Conservation (phyloP, 2,797 vertebrate species). For the Fistularia commersonii region DNA sequence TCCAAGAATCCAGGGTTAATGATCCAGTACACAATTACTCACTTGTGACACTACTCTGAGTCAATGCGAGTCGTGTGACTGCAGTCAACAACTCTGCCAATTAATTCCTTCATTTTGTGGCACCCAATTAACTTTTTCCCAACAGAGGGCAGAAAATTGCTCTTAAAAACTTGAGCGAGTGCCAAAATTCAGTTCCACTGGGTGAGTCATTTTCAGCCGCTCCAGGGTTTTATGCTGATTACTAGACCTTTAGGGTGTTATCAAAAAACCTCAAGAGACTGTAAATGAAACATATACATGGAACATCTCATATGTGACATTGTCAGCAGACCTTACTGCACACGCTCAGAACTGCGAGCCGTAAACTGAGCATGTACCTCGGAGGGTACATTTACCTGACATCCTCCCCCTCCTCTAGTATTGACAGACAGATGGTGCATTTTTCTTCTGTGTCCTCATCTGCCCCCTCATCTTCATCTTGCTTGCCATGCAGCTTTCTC, state of each 20-base stretch:
- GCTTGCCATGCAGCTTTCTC: constrained; percentile 98
- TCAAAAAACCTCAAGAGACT: constrained; percentile 31
- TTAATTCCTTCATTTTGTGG: too few relatives aligned
- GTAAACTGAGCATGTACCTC: constrained; percentile 16
- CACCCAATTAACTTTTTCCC: constrained; percentile 14
- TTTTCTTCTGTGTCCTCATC: constrained; percentile 99
- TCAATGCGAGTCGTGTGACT: too few relatives aligned
- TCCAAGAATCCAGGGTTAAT: too few relatives aligned
- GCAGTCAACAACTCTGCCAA: too few relatives aligned
- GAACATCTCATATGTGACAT: constrained; percentile 26
- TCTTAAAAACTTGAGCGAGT: constrained; percentile 24
- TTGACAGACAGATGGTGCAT: constrained; percentile 98
- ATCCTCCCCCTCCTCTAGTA: constrained; percentile 96
- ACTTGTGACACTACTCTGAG: too few relatives aligned
- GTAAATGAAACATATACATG: constrained; percentile 24
- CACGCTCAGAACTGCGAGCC: constrained; percentile 12
- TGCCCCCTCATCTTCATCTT: constrained; percentile 93
- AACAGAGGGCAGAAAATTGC: constrained; percentile 64
- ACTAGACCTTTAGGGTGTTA: constrained; percentile 45
- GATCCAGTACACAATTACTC: too few relatives aligned
- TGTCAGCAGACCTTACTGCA: constrained; percentile 16
- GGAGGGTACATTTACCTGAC: constrained; percentile 61
- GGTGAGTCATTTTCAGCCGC: constrained; percentile 53
- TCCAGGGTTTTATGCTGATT: constrained; percentile 58
- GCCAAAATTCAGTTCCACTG: constrained; percentile 41